A percentile compares a stretch with the other conserved stretches of the same genome.
Conservation (phyloP, 2,888 invertebrate genomes). For the Stenurella melanura region DNA sequence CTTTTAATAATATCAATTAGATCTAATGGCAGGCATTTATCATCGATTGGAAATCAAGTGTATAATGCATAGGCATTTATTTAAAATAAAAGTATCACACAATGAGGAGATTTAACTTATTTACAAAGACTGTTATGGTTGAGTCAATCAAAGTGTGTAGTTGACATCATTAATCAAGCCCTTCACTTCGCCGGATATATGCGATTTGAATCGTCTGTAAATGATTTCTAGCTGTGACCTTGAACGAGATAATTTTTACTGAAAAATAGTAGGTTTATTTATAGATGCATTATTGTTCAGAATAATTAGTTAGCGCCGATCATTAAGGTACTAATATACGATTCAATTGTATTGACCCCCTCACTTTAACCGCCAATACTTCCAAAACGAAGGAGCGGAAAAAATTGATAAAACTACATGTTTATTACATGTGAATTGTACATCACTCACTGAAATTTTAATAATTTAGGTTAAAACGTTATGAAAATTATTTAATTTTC, state of each 20-base stretch:
- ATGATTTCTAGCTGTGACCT: background rate
- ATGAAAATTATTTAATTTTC: too few relatives aligned
- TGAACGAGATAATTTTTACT: slow-evolving; percentile 1
- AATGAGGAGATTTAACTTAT: slow-evolving; percentile 13
- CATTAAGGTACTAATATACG: too few relatives aligned
- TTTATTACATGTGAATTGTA: too few relatives aligned
- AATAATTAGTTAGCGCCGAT: too few relatives aligned
- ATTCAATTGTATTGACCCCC: too few relatives aligned
- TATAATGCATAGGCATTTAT: slow-evolving; percentile 8
- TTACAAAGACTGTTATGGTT: slow-evolving; percentile 18
- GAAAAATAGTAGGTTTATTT: background rate
- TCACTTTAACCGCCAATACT: too few relatives aligned
- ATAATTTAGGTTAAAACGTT: too few relatives aligned
- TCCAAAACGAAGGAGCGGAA: too few relatives aligned
- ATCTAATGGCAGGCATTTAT: slow-evolving; percentile 35
- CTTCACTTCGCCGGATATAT: slow-evolving; percentile 10
- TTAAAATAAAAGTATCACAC: slow-evolving; percentile 32
- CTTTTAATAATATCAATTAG: slow-evolving; percentile 42
- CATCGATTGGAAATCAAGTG: slow-evolving; percentile 30
- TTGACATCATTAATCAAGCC: slow-evolving; percentile 27
- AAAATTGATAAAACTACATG: too few relatives aligned
- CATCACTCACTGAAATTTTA: too few relatives aligned
- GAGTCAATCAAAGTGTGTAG: slow-evolving; percentile 10
- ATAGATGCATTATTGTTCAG: background rate
- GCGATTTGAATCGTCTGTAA: slow-evolving; percentile 7